phyloP scores from a whole-genome alignment of 2,797 vertebrate species.

The Eulemur albifrons region DNA sequence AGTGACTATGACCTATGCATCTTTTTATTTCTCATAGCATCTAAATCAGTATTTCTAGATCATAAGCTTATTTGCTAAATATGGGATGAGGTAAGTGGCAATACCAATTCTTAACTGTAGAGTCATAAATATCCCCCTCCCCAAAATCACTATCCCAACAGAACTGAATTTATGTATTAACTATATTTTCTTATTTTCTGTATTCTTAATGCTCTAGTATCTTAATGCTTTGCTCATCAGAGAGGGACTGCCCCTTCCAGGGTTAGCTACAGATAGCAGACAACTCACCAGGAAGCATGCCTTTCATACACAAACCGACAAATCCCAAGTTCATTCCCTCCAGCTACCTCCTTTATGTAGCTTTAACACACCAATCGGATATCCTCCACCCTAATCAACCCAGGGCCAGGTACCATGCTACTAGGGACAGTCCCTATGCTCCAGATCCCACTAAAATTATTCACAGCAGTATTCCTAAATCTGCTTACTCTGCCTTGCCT shows the following conservation, averaged over 20 bases:
- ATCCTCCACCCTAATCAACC: neutral
- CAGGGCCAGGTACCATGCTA: neutral
- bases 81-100: neutral
- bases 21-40: slow-evolving; percentile 36
- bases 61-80: neutral
- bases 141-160: neutral
- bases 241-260: neutral
- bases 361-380: neutral
- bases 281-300: neutral
- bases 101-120: neutral
- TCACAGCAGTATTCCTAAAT: neutral
- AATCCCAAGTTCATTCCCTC: neutral
- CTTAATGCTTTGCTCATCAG: neutral
- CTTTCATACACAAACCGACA: neutral
- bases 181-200: neutral
- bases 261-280: neutral
- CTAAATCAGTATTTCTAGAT: slow-evolving; percentile 41
- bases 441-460: neutral
- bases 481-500: neutral
- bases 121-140: neutral
- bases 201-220: neutral
- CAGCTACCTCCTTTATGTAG: neutral
- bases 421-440: neutral
- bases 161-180: neutral
- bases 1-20: neutral